phyloP scores from a whole-genome alignment of 2,888 invertebrate genomes.

The Trachelus stipa region DNA sequence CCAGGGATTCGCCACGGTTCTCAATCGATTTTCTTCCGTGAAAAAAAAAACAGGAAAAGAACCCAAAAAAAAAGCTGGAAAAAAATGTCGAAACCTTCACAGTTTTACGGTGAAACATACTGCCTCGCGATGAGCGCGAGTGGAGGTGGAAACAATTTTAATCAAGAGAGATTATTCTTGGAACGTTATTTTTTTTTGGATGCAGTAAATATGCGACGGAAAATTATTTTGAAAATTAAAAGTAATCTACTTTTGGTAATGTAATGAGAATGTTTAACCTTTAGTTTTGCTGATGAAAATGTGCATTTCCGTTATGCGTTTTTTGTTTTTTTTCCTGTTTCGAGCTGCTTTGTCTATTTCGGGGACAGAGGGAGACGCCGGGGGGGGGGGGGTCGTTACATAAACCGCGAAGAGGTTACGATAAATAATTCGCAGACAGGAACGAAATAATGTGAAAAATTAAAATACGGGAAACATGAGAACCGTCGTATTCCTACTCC shows the following conservation, averaged over 20 bases:
- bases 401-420: conserved; percentile 8
- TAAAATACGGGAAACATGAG: conserved; percentile 59
- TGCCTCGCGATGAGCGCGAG: not conserved
- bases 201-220: not conserved
- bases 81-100: not conserved
- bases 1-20: conserved; percentile 45
- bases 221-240: not conserved
- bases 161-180: not conserved
- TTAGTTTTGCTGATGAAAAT: not conserved
- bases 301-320: not conserved
- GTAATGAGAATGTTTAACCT: not conserved
- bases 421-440: conserved; percentile 35
- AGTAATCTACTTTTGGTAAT: not conserved
- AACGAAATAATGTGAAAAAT: conserved; percentile 37
- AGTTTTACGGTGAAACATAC: not conserved
- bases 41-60: conserved; percentile 5
- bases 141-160: not conserved
- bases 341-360: not conserved
- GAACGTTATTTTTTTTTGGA: not conserved
- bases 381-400: not conserved
- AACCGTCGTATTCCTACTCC: conserved; percentile 53
- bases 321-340: not conserved
- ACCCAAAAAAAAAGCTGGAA: conserved; percentile 17
- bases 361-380: not conserved
- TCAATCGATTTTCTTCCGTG: conserved; percentile 33